Evolutionary conservation across 2,113 vertebrate genomes (phyloP), one percentile per base, ranked within the genome.

Genomic region (Herpetotheres cachinnans): DNA sequence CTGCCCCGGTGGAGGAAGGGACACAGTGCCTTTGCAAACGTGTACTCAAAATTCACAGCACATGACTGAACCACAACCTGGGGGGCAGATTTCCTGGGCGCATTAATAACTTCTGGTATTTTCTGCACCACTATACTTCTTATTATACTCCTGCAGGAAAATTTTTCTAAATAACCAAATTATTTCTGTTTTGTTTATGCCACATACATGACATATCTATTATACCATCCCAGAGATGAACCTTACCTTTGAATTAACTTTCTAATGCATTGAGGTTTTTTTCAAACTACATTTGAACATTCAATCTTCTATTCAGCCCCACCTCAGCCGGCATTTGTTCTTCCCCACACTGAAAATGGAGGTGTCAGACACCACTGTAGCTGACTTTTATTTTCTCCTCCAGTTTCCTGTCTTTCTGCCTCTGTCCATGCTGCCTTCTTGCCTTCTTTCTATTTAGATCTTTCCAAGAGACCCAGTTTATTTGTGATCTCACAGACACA

Each of bases 1-100:
- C 46, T 42, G 25, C 5, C 9, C 25, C 3, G 1, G 18, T 16
- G n/a, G 29, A 78, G 14, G 3, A 94, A 90, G 7, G 16, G n/a
- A 46, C 50, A 42, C 19, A 22, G 13, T 11, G 14, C 7, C 18
- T 87, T 63, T 12, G 5, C 0, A 1, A 71, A 52, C 0, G 0
- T 30, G 14, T 29, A 38, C 2, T 3, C 27, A 70, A 46, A 89
- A 74, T 44, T 77, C 49, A 62, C 16, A 50, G n/a, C 10, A 58
- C 46, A 11, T 12, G 13, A 32, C 34, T 55, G 16, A 91, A 76
- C 20, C 10, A 63, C 34, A 65, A 7, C 3, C 9, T 3, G 3
- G 12, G 12, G 76, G 16, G 17, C 21, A 81, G 50, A 34, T 36
- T 94, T 82, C 38, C 30, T 55, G 19, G 11, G 5, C 2, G 2